phyloP scores from a whole-genome alignment of 2,797 vertebrate species.

The Protonibea diacanthus region DNA sequence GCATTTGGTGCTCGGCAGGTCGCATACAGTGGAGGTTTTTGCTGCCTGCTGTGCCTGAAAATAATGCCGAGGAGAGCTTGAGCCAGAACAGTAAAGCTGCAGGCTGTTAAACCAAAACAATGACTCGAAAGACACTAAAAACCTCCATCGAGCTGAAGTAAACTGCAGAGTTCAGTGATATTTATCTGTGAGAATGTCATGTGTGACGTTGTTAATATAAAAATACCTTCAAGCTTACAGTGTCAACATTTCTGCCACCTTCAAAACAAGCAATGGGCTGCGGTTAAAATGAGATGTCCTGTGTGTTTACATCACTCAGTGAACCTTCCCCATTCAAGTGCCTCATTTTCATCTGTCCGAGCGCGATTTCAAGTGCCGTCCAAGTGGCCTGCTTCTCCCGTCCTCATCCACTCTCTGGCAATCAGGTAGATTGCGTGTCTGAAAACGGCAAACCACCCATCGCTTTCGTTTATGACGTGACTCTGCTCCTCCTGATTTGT shows the following conservation, averaged over 20 bases:
- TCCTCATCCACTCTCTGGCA: slow-evolving; percentile 58
- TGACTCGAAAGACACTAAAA: background rate
- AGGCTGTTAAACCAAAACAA: background rate
- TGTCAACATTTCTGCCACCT: background rate
- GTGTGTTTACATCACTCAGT: slow-evolving; percentile 57
- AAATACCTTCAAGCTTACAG: background rate
- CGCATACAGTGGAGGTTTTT: background rate
- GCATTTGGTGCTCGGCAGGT: slow-evolving; percentile 1
- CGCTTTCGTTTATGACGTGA: slow-evolving; percentile 47
- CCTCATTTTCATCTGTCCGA: slow-evolving; percentile 66
- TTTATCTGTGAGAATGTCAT: background rate
- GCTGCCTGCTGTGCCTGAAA: background rate
- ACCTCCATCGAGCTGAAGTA: background rate
- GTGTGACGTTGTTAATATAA: background rate
- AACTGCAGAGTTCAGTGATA: background rate
- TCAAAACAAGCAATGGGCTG: background rate
- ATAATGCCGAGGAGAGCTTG: background rate
- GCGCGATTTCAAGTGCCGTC: slow-evolving; percentile 56
- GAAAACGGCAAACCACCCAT: slow-evolving; percentile 51
- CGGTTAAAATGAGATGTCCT: background rate
- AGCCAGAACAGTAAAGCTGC: background rate
- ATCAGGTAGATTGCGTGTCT: slow-evolving; percentile 65
- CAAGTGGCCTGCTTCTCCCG: slow-evolving; percentile 51
- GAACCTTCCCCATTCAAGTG: slow-evolving; percentile 62
- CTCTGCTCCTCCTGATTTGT: slow-evolving; percentile 66